Evolutionary conservation across 1,140 invertebrate genomes (phyloP), one percentile per base, ranked within the genome.

Genomic region (Pseudomyrmex cubaensis): DNA sequence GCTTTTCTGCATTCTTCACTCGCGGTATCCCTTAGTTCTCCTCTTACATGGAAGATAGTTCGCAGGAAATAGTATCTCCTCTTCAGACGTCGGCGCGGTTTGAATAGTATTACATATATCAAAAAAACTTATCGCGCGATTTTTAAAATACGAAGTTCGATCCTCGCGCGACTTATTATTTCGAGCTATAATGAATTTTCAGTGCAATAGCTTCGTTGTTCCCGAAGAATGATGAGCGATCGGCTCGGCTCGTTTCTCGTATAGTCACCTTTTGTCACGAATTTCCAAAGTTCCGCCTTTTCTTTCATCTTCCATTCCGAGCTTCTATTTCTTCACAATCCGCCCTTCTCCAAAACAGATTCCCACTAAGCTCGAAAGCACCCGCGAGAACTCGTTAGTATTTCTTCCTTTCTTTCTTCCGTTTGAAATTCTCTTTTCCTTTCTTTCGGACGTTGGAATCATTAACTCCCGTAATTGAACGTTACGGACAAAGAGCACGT

Each of bases 401-500:
- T 64, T 76, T 77, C 17, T 66, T 66, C 20, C 46, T 57, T 77
- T 83, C 46, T 77, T 56, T 59, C 66, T 35, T 13, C 22, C 46
- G 10, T 83, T 83, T 66, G 20, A 57, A 77, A 83, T 5, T 48
- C 67, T 35, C 66, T 48, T 78, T 70, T 70, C 54, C 17, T 70
- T 46, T 50, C 66, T 59, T 44, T 77, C 59, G 5, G 77, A 77
- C 80, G 46, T 61, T 35, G 76, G 62, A 83, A 62, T 66, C 73
- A 83, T 83, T 83, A 83, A 83, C 72, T 83, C 62, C 35, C 59
- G 61, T 83, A 83, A 83, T 83, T 83, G 76, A 80, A 80, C 22
- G 56, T 80, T 72, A 72, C 66, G 35, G 76, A 80, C 76, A 80
- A 80, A 80, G 44, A 70, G 13, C 44, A 61, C 56, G 54, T 59